Percentiles rank a stretch among this genome's conserved stretches.
These are phyloP conservation scores for Dipodomys spectabilis DNA, from an alignment of 2,113 vertebrate species.

Conservation along the genomic window DNA sequence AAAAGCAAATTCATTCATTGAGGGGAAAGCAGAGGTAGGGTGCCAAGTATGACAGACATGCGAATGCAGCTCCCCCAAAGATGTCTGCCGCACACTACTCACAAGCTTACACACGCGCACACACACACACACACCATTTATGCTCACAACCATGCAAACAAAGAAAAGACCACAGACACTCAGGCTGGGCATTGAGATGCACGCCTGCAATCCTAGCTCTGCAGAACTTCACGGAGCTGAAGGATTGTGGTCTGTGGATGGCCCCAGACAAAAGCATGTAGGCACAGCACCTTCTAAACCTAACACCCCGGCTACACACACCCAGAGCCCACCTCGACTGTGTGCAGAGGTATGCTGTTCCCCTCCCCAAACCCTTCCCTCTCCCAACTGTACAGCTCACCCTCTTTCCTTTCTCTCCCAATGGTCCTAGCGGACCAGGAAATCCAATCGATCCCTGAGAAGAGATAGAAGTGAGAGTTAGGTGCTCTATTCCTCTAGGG, in stretches of 20 bases:
- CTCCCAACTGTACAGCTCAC: constrained; percentile 82
- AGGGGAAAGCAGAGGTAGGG: neutral
- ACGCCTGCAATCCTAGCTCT: too few species aligned
- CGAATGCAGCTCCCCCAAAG: too few species aligned
- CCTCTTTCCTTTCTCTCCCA: constrained; percentile 95
- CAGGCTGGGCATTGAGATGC: too few species aligned
- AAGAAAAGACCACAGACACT: too few species aligned
- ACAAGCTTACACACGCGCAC: neutral
- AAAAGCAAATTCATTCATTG: neutral
- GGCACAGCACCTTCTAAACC: too few species aligned
- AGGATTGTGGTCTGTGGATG: too few species aligned
- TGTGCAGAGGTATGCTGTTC: neutral
- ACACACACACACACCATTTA: too few species aligned
- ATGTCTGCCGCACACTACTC: neutral
- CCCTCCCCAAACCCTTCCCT: neutral
- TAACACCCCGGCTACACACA: too few species aligned
- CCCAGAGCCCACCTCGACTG: neutral
- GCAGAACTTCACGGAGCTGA: too few species aligned
- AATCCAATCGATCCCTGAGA: constrained; percentile 93
- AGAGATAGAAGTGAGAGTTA: neutral
- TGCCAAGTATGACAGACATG: neutral
- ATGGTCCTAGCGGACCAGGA: constrained; percentile 86
- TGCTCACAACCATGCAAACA: too few species aligned
- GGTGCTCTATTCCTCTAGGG: neutral
- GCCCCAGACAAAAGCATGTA: too few species aligned